A percentile compares a stretch with the other conserved stretches of the same genome.
Conservation (phyloP, 2,797 vertebrate species). For the Oreonectes daqikongensis region DNA sequence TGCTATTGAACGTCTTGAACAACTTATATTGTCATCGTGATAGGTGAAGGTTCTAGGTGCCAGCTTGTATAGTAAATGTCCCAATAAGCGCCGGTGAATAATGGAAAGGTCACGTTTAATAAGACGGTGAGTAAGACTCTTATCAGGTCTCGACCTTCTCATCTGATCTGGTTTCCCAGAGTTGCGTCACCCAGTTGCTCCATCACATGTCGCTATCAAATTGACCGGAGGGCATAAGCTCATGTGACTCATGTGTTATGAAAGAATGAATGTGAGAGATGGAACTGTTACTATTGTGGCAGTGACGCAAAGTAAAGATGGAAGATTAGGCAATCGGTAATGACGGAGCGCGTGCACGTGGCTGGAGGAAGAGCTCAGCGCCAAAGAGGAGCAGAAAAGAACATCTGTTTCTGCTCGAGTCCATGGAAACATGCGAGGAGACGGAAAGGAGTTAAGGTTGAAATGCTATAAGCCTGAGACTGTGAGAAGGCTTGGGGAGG, state of each 20-base stretch:
- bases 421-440: slow-evolving; percentile 6
- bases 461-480: slow-evolving; percentile 29
- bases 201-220: neutral
- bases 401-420: slow-evolving; percentile 44
- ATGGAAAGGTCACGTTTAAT: slow-evolving; percentile 31
- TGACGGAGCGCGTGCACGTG: slow-evolving; percentile 24
- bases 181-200: slow-evolving; percentile 15
- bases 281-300: slow-evolving; percentile 31
- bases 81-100: neutral
- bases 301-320: slow-evolving; percentile 38
- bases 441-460: slow-evolving; percentile 29
- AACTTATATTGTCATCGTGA: neutral
- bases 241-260: slow-evolving; percentile 20
- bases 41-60: slow-evolving; percentile 1
- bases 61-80: neutral
- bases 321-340: slow-evolving; percentile 24
- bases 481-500: slow-evolving; percentile 39
- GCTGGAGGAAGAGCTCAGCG: slow-evolving; percentile 16
- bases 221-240: slow-evolving; percentile 11
- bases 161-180: slow-evolving; percentile 7
- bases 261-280: slow-evolving; percentile 29
- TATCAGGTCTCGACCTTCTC: slow-evolving; percentile 21
- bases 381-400: slow-evolving; percentile 30
- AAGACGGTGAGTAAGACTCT: slow-evolving; percentile 5
- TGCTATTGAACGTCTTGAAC: neutral